A percentile compares a stretch with the other conserved stretches of the same genome.
Conservation (phyloP, 2,888 invertebrate genomes). For the Archaeoteleia sp. region DNA sequence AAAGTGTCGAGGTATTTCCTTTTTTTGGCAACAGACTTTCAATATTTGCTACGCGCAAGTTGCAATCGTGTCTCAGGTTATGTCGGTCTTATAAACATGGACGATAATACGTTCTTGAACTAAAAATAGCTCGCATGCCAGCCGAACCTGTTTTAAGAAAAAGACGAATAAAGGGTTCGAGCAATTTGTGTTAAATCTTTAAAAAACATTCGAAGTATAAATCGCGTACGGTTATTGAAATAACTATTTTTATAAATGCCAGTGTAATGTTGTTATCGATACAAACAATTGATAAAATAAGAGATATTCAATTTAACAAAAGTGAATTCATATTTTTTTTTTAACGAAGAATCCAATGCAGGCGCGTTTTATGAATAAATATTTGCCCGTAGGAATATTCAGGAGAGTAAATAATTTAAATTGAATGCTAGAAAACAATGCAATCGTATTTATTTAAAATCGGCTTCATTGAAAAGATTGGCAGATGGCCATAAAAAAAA, state of each 20-base stretch:
- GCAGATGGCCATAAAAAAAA: no score
- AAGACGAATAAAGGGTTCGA: neutral
- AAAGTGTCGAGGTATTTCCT: conserved; percentile 16
- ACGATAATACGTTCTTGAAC: conserved; percentile 34
- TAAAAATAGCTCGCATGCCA: conserved; percentile 42
- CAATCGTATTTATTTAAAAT: no score
- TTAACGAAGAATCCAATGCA: no score
- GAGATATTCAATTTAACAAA: no score
- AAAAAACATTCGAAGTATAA: no score
- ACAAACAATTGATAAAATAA: no score
- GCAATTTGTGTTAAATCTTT: conserved; percentile 7
- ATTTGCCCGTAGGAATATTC: neutral
- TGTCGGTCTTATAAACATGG: conserved; percentile 30
- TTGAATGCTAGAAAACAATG: no score
- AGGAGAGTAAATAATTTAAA: neutral
- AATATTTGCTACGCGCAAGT: conserved; percentile 28
- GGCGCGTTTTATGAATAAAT: neutral
- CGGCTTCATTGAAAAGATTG: no score
- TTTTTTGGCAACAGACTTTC: conserved; percentile 13
- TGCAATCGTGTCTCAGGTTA: conserved; percentile 14
- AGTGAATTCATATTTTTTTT: no score
- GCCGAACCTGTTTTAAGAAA: conserved; percentile 24
- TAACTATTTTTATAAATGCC: no score
- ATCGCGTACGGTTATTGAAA: conserved; percentile 1
- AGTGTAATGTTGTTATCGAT: no score